phyloP scores from a whole-genome alignment of 2,888 invertebrate species.

The Nephrotoma appendiculata region DNA sequence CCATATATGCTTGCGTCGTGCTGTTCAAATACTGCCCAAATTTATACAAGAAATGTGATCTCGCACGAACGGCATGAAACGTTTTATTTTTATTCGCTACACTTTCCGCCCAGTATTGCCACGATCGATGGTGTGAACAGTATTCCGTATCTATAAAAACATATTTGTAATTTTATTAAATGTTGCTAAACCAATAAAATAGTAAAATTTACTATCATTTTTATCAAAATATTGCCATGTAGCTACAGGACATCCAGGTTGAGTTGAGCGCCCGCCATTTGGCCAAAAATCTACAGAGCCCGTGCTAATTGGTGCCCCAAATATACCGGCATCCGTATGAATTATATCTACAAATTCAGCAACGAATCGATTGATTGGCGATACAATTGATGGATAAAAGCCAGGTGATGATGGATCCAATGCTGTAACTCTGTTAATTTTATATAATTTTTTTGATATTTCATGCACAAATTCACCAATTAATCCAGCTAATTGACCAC shows the following conservation, averaged over 20 bases:
- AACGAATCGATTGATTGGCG: conserved; percentile 20
- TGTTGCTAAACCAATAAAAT: background rate
- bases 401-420: conserved; percentile 15
- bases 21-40: conserved; percentile 15
- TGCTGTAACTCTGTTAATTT: conserved; percentile 10
- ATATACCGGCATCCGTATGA: conserved; percentile 43
- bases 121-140: conserved; percentile 45
- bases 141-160: conserved; percentile 32
- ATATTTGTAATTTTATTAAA: background rate
- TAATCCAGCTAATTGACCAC: conserved; percentile 22
- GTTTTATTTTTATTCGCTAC: conserved; percentile 23
- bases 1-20: conserved; percentile 19
- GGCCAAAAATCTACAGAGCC: conserved; percentile 37
- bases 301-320: conserved; percentile 36
- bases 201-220: conserved; percentile 18
- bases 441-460: conserved; percentile 1
- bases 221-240: conserved; percentile 28
- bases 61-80: conserved; percentile 40
- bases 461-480: conserved; percentile 21
- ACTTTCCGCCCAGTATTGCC: conserved; percentile 46
- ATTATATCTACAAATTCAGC: conserved; percentile 44
- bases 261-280: conserved; percentile 15
- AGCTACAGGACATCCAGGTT: conserved; percentile 18
- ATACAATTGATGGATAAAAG: conserved; percentile 10
- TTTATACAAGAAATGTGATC: conserved; percentile 39